phyloP scores from a whole-genome alignment of 2,113 vertebrate species.

The Eudyptes chrysolophus region DNA sequence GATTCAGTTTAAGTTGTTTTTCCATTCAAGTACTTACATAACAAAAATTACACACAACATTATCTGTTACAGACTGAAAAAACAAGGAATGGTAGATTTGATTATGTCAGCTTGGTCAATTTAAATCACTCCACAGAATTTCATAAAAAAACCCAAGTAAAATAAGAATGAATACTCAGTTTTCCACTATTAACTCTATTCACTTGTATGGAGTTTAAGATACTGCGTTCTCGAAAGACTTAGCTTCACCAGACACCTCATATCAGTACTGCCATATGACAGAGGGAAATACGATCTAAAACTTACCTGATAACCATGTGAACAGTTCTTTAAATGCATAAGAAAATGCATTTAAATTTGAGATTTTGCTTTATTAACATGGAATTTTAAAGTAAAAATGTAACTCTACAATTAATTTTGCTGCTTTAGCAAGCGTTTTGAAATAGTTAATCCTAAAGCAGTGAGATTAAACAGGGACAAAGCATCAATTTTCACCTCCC shows the following conservation, averaged over 20 bases:
- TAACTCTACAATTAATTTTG: neutral
- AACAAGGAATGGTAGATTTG: neutral
- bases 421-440: neutral
- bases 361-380: neutral
- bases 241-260: neutral
- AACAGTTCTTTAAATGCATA: neutral
- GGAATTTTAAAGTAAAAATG: neutral
- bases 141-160: neutral
- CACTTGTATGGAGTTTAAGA: neutral
- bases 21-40: constrained; percentile 32
- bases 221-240: neutral
- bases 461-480: neutral
- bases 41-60: constrained; percentile 16
- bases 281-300: neutral
- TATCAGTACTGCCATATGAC: neutral
- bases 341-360: neutral
- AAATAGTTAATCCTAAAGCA: neutral
- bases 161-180: neutral
- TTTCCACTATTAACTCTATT: neutral
- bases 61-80: neutral
- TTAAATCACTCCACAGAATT: neutral
- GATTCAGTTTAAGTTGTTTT: constrained; percentile 5
- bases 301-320: neutral
- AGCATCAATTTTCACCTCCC: neutral
- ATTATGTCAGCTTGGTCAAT: neutral